phyloP scores from a whole-genome alignment of 2,113 vertebrate genomes.

The Sceloporus undulatus region DNA sequence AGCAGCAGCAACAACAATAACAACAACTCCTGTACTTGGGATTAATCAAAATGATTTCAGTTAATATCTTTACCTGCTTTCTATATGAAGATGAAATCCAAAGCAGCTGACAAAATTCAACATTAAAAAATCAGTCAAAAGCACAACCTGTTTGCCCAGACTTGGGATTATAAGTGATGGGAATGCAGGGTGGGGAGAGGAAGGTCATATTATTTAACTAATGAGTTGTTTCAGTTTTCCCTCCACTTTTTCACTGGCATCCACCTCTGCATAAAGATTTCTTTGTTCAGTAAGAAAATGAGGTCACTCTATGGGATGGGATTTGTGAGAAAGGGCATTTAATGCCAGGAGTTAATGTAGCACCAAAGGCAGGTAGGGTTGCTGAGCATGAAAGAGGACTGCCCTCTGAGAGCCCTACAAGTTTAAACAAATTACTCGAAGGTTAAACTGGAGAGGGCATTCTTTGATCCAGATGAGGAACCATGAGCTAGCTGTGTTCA shows the following conservation, averaged over 20 bases:
- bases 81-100: not conserved
- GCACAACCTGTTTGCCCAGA: not conserved
- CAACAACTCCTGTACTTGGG: too few species aligned
- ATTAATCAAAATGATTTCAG: not conserved
- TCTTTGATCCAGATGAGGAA: constrained; percentile 70
- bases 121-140: not conserved
- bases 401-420: constrained; percentile 46
- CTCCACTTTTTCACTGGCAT: constrained; percentile 34
- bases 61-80: too few species aligned
- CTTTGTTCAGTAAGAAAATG: constrained; percentile 30
- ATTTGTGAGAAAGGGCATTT: constrained; percentile 36
- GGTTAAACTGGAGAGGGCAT: constrained; percentile 63
- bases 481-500: constrained; percentile 64
- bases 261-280: constrained; percentile 50
- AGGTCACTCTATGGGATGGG: fast-evolving
- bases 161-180: fast-evolving
- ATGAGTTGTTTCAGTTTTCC: constrained; percentile 49
- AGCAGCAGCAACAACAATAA: not conserved
- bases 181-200: constrained; percentile 11
- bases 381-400: constrained; percentile 54
- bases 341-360: constrained; percentile 31
- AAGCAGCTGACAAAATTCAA: not conserved
- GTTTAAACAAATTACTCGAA: constrained; percentile 66
- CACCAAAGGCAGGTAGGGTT: constrained; percentile 33
- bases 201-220: constrained; percentile 43